Base-by-base conservation (phyloP, 2,888 invertebrate species). In the Bombylius discolor region DNA sequence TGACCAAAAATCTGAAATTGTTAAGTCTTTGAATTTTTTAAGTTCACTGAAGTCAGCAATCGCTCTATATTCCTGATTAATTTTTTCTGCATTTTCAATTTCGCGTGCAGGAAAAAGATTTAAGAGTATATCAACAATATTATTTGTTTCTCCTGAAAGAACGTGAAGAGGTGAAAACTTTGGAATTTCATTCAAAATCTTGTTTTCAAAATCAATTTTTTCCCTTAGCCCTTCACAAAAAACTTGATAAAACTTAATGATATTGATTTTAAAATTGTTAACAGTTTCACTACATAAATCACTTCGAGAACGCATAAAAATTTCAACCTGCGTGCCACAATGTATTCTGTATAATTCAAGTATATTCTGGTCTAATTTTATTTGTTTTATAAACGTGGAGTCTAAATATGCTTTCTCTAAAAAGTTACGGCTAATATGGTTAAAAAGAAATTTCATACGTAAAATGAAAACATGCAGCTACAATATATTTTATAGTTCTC, bases 1-100 rank as follows among this genome's bases (percentile, higher is more conserved):
- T 32, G 47, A 12, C 56, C 56, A 56, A 55, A 58, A 58, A 11
- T 49, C 48, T 8, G 47, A 12, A n/a, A 55, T 53, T 14, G 53
- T 23, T n/a, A 50, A 52, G 9, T 49, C 47, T 48, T 50, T 47
- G 47, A 51, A 55, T 48, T 42, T 51, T 52, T 55, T 56, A 13
- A 55, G 14, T 23, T 52, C 34, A 14, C 14, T 14, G n/a, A 32
- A 51, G 42, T 58, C 56, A 4, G 58, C 50, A 46, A 58, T 23
- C 8, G 58, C 53, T 47, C 57, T 31, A 31, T 50, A 58, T 48
- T 58, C 53, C 32, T 47, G 46, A 14, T 58, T 55, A 46, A 58
- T 58, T 34, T 23, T 9, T 44, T 57, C 57, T n/a, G 47, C 50
- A 9, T 50, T 47, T 51, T 49, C 33, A 8, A 50, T 4, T 51